Evolutionary conservation across 2,888 invertebrate species (phyloP).

Genomic region (Ophioninae sp.): DNA sequence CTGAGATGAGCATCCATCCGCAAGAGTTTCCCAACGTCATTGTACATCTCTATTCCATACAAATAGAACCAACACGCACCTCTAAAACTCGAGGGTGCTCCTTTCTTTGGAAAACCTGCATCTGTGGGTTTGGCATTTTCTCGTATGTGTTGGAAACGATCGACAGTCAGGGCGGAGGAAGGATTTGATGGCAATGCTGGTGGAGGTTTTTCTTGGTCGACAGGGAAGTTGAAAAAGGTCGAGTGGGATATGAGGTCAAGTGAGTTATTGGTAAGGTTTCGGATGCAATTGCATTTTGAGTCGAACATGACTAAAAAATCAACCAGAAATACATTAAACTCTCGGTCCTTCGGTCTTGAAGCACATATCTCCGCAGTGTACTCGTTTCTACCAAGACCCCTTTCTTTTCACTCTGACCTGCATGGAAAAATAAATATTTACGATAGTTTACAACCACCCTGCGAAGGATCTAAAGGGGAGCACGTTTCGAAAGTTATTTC

Average conservation of each 20-base stretch:
- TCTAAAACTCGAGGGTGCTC: slow-evolving; percentile 66
- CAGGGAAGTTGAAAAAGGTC: background rate
- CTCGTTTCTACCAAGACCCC: background rate
- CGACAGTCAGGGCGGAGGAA: slow-evolving; percentile 1
- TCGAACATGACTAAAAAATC: slow-evolving; percentile 55
- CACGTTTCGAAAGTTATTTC: slow-evolving; percentile 57
- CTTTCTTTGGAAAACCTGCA: slow-evolving; percentile 61
- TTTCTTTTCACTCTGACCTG: slow-evolving; percentile 7
- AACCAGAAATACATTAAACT: slow-evolving; percentile 67
- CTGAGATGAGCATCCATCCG: slow-evolving; percentile 27
- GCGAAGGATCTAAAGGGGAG: background rate
- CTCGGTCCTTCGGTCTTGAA: background rate
- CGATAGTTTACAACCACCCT: slow-evolving; percentile 36
- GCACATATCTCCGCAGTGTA: slow-evolving; percentile 2
- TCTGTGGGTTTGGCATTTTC: slow-evolving; percentile 38
- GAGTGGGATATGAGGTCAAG: slow-evolving; percentile 58
- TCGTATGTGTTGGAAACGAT: slow-evolving; percentile 20
- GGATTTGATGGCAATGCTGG: background rate
- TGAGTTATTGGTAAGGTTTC: slow-evolving; percentile 67
- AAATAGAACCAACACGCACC: slow-evolving; percentile 24
- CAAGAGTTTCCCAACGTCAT: slow-evolving; percentile 16
- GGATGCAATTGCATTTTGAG: slow-evolving; percentile 52
- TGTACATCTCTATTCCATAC: slow-evolving; percentile 21
- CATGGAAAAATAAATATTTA: slow-evolving; percentile 47
- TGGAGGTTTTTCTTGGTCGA: background rate